Evolutionary conservation across 2,113 vertebrate genomes (phyloP).

Genomic region (Crocuta crocuta): DNA sequence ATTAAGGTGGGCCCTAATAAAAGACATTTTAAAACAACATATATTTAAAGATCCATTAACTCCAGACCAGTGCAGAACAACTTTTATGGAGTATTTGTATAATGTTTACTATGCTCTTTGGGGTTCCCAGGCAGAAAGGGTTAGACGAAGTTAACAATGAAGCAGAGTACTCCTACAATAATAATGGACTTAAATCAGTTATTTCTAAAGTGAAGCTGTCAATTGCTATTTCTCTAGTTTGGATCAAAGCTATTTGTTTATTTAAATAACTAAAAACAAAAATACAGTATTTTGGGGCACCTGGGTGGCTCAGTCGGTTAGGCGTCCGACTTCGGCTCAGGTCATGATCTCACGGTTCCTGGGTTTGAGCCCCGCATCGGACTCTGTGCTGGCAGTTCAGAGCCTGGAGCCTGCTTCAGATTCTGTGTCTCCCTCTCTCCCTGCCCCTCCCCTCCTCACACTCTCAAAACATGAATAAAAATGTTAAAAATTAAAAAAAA

Average conservation of each 20-base stretch:
- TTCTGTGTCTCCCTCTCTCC: too few relatives aligned
- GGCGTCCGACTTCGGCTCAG: too few relatives aligned
- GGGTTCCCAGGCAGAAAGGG: not conserved
- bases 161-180: not conserved
- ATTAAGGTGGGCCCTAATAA: not conserved
- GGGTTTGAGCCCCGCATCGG: too few relatives aligned
- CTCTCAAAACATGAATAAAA: too few relatives aligned
- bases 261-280: constrained; percentile 36
- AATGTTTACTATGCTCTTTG: constrained; percentile 23
- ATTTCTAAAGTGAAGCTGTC: constrained; percentile 21
- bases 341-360: too few relatives aligned
- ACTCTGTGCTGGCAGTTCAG: too few relatives aligned
- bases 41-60: constrained; percentile 42
- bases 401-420: too few relatives aligned
- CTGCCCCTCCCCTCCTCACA: too few relatives aligned
- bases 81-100: not conserved
- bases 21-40: constrained; percentile 57
- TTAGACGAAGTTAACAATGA: constrained; percentile 1
- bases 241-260: constrained; percentile 8
- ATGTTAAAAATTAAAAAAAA: too few relatives aligned
- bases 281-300: not conserved
- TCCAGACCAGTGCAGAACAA: not conserved
- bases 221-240: not conserved
- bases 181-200: not conserved
- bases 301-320: too few relatives aligned